Evolutionary conservation across 1,140 invertebrate species (phyloP).

Genomic region (Idris sp.): DNA sequence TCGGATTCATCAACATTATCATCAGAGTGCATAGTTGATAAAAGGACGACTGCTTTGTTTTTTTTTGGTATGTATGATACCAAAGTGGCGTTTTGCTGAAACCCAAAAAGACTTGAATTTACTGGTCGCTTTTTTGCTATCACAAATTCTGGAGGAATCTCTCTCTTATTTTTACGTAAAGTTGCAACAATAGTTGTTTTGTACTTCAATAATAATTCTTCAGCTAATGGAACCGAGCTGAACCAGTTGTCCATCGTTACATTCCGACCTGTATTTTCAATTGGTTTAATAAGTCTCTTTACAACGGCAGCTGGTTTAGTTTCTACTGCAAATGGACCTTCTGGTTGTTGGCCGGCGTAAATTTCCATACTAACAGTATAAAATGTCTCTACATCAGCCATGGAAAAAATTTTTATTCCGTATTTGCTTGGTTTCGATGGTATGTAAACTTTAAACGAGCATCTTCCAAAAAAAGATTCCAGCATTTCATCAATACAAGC

Average conservation of each 20-base stretch:
- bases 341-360: background rate
- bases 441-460: conserved; percentile 1
- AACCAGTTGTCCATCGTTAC: conserved; percentile 18
- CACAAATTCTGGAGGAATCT: conserved; percentile 6
- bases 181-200: conserved; percentile 15
- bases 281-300: conserved; percentile 3
- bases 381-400: conserved; percentile 1
- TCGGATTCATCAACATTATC: background rate
- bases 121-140: conserved; percentile 1
- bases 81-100: conserved; percentile 4
- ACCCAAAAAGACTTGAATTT: conserved; percentile 13
- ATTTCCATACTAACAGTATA: conserved; percentile 2
- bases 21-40: conserved; percentile 13
- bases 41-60: conserved; percentile 8
- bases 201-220: conserved; percentile 8
- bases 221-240: conserved; percentile 8
- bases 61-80: conserved; percentile 18
- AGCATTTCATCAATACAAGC: too few relatives aligned
- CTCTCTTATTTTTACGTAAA: conserved; percentile 15
- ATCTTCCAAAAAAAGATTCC: too few relatives aligned
- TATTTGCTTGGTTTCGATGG: background rate
- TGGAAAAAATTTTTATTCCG: background rate
- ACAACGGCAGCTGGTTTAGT: background rate
- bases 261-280: conserved; percentile 1
- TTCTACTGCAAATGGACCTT: background rate